Conservation (phyloP, 2,888 invertebrate species). For the Chironomus tentans region DNA sequence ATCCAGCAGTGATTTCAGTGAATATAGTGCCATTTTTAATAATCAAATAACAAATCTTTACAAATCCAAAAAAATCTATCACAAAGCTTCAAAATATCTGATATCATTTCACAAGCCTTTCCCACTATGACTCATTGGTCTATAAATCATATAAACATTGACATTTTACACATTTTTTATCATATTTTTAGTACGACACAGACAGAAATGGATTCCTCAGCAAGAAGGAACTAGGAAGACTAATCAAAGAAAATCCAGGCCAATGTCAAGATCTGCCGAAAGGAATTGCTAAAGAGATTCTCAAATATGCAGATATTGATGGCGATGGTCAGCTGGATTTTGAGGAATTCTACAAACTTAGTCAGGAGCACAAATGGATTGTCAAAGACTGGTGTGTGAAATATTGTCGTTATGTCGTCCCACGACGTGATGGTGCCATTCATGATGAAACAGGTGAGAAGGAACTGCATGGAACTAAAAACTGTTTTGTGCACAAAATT, state of each 20-base stretch:
- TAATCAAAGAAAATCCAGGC: slow-evolving; percentile 34
- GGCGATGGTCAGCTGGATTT: slow-evolving; percentile 55
- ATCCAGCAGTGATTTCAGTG: too few species aligned
- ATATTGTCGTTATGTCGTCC: slow-evolving; percentile 39
- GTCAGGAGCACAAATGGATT: slow-evolving; percentile 45
- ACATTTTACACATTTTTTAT: not conserved
- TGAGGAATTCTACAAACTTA: slow-evolving; percentile 59
- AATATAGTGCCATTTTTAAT: too few species aligned
- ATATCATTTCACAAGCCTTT: too few species aligned
- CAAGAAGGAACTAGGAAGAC: slow-evolving; percentile 49
- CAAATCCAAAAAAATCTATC: not conserved
- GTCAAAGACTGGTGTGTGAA: slow-evolving; percentile 36
- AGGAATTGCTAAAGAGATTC: slow-evolving; percentile 56
- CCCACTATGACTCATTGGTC: not conserved
- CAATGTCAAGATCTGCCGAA: slow-evolving; percentile 55
- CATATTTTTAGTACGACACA: slow-evolving; percentile 54
- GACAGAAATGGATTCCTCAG: slow-evolving; percentile 63
- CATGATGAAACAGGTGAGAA: slow-evolving; percentile 38
- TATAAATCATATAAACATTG: too few species aligned
- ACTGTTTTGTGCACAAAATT: too few species aligned
- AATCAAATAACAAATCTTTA: not conserved
- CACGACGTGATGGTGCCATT: slow-evolving; percentile 37
- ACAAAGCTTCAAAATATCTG: too few species aligned
- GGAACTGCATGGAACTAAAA: not conserved
- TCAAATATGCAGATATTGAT: slow-evolving; percentile 55